phyloP scores from a whole-genome alignment of 2,888 invertebrate genomes.

The Saturnia pavonia region DNA sequence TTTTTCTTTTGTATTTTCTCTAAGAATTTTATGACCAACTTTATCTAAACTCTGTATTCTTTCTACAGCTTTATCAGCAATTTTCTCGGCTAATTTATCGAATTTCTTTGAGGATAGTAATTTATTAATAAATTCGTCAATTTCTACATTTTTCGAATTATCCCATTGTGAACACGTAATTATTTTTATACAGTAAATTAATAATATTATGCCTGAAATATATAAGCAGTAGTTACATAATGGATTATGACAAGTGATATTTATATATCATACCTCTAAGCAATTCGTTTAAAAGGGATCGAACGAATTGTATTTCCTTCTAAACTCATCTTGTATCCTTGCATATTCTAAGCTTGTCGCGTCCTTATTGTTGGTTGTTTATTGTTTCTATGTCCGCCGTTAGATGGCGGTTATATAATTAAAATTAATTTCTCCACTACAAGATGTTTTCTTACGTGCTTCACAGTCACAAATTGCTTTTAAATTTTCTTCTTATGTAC shows the following conservation, averaged over 20 bases:
- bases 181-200: background rate
- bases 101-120: slow-evolving; percentile 44
- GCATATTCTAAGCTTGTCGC: too few relatives aligned
- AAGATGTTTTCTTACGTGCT: too few relatives aligned
- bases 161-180: background rate
- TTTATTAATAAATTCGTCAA: slow-evolving; percentile 45
- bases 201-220: background rate
- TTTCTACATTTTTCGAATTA: slow-evolving; percentile 23
- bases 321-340: too few relatives aligned
- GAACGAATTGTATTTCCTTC: too few relatives aligned
- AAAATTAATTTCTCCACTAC: background rate
- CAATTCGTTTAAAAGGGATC: too few relatives aligned
- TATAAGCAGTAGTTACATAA: background rate
- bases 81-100: slow-evolving; percentile 43
- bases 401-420: background rate
- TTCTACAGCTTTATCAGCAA: slow-evolving; percentile 47
- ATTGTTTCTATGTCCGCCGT: background rate
- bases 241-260: background rate
- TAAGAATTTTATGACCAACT: slow-evolving; percentile 11
- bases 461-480: too few relatives aligned
- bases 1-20: background rate
- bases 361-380: too few relatives aligned
- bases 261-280: background rate
- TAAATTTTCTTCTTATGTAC: background rate
- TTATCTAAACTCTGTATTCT: slow-evolving; percentile 37